Percentiles rank a stretch among this genome's conserved stretches.
Conservation (phyloP, 35 echinoderm and acorn worm species). For the Holothuria glaberrima region DNA sequence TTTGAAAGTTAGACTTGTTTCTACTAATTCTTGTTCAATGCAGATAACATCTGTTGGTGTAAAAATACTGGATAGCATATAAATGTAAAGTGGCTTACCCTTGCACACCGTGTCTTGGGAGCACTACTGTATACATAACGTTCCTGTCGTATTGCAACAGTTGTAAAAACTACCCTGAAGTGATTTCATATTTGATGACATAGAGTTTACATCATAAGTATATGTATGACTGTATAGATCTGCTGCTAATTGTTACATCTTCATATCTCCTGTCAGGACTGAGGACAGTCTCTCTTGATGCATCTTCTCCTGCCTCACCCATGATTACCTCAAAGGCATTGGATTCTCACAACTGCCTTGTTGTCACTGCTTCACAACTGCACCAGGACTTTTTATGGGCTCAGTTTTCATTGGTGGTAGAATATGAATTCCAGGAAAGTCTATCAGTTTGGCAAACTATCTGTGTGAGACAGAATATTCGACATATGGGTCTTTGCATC, state of each 20-base stretch:
- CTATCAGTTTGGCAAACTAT: slow-evolving; percentile 67
- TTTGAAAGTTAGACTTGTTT: too few species aligned
- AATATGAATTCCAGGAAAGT: slow-evolving; percentile 30
- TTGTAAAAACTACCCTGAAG: too few species aligned
- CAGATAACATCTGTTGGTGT: too few species aligned
- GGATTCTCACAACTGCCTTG: slow-evolving; percentile 72
- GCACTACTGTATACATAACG: too few species aligned
- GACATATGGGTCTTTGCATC: slow-evolving; percentile 60
- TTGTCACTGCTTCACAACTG: slow-evolving; percentile 56
- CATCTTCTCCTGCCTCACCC: slow-evolving; percentile 22
- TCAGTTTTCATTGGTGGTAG: slow-evolving; percentile 80
- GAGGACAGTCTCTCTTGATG: slow-evolving; percentile 27
- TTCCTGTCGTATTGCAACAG: too few species aligned
- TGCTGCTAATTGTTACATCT: neutral
- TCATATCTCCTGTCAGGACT: slow-evolving; percentile 17
- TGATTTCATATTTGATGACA: neutral
- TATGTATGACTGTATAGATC: neutral
- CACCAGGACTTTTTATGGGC: slow-evolving; percentile 82
- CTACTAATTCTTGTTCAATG: too few species aligned
- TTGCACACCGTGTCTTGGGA: too few species aligned
- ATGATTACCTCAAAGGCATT: slow-evolving; percentile 37
- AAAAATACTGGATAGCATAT: too few species aligned
- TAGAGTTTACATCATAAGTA: neutral
- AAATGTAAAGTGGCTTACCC: too few species aligned
- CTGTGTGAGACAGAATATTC: slow-evolving; percentile 76